Conservation (phyloP, 2,797 vertebrate species). For the Sebastes aleutianus region DNA sequence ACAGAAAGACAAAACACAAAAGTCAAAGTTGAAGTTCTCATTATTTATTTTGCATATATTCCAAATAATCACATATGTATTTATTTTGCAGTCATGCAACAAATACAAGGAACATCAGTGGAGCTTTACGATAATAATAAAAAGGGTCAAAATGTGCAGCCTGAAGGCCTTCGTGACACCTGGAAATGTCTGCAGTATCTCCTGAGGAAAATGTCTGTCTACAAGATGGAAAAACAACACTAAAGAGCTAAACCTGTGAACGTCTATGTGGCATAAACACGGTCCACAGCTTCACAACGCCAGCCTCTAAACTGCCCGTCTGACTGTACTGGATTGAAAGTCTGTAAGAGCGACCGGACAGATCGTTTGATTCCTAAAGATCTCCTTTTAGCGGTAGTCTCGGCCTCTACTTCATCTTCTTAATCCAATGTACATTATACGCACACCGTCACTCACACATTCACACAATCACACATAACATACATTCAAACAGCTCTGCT, state of each 20-base stretch:
- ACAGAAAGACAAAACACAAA: conserved; percentile 5
- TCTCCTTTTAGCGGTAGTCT: conserved; percentile 43
- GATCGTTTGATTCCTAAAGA: conserved; percentile 55
- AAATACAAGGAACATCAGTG: neutral
- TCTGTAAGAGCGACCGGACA: neutral
- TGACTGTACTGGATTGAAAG: conserved; percentile 4
- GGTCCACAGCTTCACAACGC: neutral
- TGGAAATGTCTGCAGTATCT: no score
- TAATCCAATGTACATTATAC: conserved; percentile 59
- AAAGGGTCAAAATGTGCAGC: neutral
- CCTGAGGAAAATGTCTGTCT: neutral
- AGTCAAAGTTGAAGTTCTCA: conserved; percentile 18
- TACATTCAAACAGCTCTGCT: conserved; percentile 77
- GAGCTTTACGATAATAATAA: neutral
- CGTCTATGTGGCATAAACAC: neutral
- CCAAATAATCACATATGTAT: neutral
- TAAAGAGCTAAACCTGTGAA: neutral
- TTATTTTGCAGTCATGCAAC: neutral
- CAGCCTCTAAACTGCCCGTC: neutral
- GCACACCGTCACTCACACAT: conserved; percentile 28
- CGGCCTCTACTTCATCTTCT: conserved; percentile 50
- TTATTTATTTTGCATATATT: conserved; percentile 41
- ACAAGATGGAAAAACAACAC: neutral
- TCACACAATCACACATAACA: conserved; percentile 46
- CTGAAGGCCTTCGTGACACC: neutral